Evolutionary conservation across 1,140 invertebrate genomes (phyloP).

Genomic region (Melipona quadrifasciata): DNA sequence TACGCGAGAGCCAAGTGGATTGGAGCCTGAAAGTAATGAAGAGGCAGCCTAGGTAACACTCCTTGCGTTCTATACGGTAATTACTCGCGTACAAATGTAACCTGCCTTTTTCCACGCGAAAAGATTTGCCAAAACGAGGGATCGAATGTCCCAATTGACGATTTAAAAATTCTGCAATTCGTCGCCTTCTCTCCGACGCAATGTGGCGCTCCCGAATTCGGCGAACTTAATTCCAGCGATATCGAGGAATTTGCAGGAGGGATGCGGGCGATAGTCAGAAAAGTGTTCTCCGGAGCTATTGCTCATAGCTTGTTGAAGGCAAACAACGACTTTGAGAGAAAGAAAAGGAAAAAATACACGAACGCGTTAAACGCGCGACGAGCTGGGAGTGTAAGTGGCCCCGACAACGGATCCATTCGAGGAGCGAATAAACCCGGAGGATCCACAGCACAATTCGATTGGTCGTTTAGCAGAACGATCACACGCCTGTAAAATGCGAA

Average conservation of each 20-base stretch:
- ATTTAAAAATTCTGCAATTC: neutral
- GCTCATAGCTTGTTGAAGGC: neutral
- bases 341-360: neutral
- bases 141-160: too few relatives aligned
- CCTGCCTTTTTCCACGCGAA: neutral
- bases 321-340: neutral
- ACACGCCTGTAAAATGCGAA: conserved; percentile 50
- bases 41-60: neutral
- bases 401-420: conserved; percentile 42
- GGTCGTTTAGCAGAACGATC: conserved; percentile 56
- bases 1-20: neutral
- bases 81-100: neutral
- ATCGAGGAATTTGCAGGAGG: neutral
- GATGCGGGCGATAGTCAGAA: conserved; percentile 14
- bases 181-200: neutral
- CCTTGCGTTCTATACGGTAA: neutral
- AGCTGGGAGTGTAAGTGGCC: conserved; percentile 22
- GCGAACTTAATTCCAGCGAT: conserved; percentile 13
- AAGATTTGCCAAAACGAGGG: neutral
- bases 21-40: neutral
- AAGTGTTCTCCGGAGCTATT: neutral
- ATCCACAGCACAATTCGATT: conserved; percentile 58
- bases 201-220: conserved; percentile 17
- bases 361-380: too few relatives aligned
- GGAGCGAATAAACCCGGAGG: conserved; percentile 39